Evolutionary conservation across 1,140 invertebrate genomes (phyloP), one percentile per base, ranked within the genome.

Genomic region (Sinonovacula constricta): DNA sequence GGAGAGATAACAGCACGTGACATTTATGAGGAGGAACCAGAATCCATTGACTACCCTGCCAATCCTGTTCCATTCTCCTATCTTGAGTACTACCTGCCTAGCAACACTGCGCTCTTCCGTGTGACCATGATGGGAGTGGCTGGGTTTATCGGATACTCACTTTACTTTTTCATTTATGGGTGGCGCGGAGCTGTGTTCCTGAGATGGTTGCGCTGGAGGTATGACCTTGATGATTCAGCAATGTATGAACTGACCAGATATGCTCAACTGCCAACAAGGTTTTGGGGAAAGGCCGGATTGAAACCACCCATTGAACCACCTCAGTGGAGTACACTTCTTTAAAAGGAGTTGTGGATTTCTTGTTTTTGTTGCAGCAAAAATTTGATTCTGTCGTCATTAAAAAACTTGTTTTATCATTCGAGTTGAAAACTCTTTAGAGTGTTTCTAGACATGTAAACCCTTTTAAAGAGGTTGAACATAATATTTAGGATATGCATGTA

Each of bases 21-120:
- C 34, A 85, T 88, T 14, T 83, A 85, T 81, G 66, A 83, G 39
- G 81, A 81, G 14, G 87, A 87, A 81, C 83, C 83, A n/a, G 83
- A 87, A 33, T 77, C 74, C 1, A 2, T 26, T 5, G 74, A 77
- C 56, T 36, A 68, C 39, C 74, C 74, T 31, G 74, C 74, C 1
- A 14, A 36, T 18, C 56, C 54, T 10, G 51, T 77, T 4, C 54
- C 54, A 3, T 68, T 62, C 56, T 59, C 53, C 22, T 68, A 69
- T n/a, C 33, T 77, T 1, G 74, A 77, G 33, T 60, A 68, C 26
- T 69, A 68, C 24, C 56, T 77, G 0, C 74, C 74, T 0, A 68
- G 63, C 24, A 54, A 34, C 22, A 33, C 63, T 5, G 56, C 63
- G 1, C 15, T 77, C 0, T 26, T 77, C 18, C 31, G 56, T 7